Conservation (phyloP, 2,113 vertebrate species). For the Hylia prasina region DNA sequence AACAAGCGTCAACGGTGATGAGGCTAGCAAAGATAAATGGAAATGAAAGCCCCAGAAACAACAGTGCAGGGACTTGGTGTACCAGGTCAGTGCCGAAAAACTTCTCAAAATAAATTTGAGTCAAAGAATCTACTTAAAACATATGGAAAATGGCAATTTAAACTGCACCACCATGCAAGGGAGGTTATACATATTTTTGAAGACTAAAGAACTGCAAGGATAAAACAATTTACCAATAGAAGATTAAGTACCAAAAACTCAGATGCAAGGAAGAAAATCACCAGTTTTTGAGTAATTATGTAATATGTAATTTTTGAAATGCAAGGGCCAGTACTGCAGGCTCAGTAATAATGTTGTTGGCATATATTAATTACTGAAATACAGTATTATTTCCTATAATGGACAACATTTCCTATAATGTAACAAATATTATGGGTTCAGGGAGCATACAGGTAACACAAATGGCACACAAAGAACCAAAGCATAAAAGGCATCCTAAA, state of each 20-base stretch:
- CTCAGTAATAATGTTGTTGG: neutral
- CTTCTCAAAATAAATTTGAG: neutral
- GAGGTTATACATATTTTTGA: neutral
- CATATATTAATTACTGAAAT: neutral
- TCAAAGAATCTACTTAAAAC: neutral
- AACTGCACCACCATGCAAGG: neutral
- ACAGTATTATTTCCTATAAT: too few relatives aligned
- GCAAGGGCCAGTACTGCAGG: neutral
- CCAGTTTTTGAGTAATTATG: neutral
- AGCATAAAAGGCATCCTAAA: neutral
- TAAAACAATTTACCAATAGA: neutral
- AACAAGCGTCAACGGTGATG: neutral
- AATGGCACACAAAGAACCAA: neutral
- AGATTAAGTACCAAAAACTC: neutral
- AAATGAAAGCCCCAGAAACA: conserved; percentile 1
- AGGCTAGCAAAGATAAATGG: conserved; percentile 34
- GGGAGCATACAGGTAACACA: neutral
- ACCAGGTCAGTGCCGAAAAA: conserved; percentile 24
- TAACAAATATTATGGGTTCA: neutral
- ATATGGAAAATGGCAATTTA: neutral
- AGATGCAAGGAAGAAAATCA: neutral
- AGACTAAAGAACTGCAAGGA: neutral
- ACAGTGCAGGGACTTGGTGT: neutral
- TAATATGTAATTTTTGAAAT: neutral
- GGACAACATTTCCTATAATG: neutral